Percentiles rank a stretch among this genome's conserved stretches.
These are phyloP conservation scores for Pseudococcus longispinus DNA, from an alignment of 2,888 invertebrate genomes.

Conservation along the genomic window DNA sequence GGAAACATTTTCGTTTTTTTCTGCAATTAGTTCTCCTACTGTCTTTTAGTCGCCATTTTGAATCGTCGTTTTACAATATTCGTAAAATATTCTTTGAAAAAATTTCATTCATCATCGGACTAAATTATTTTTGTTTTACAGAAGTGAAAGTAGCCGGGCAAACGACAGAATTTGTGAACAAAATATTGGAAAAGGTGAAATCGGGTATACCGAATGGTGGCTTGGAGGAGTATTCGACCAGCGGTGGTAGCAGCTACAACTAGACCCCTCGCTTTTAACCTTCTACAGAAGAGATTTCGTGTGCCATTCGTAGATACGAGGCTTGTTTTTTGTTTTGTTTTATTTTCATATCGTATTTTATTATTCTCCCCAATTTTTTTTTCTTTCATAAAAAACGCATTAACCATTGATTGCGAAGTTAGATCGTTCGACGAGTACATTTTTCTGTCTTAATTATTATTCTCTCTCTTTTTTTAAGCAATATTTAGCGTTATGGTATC, in stretches of 20 bases:
- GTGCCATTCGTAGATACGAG: slow-evolving; percentile 7
- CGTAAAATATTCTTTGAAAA: background rate
- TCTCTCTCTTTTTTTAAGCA: slow-evolving; percentile 22
- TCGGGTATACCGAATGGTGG: slow-evolving; percentile 80
- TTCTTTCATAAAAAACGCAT: background rate
- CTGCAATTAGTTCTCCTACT: too few relatives aligned
- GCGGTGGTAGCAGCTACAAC: background rate
- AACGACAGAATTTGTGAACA: slow-evolving; percentile 93
- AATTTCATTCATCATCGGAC: too few relatives aligned
- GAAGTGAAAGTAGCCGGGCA: slow-evolving; percentile 88
- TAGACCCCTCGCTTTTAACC: background rate
- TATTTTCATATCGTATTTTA: background rate
- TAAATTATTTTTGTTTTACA: slow-evolving; percentile 64
- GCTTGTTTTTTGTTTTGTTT: background rate
- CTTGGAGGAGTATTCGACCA: slow-evolving; percentile 68
- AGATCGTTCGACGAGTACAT: background rate
- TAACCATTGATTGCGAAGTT: slow-evolving; percentile 11
- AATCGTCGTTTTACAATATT: too few relatives aligned
- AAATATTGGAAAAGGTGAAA: slow-evolving; percentile 85
- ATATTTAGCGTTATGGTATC: slow-evolving; percentile 31
- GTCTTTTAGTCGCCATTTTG: too few relatives aligned
- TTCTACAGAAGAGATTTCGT: background rate
- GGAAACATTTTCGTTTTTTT: too few relatives aligned
- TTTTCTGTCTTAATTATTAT: slow-evolving; percentile 14
- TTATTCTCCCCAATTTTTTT: background rate